Percentiles rank a stretch among this genome's conserved stretches.
phyloP scores from a whole-genome alignment of 1,140 invertebrate species.

The Acyrthosiphon pisum region DNA sequence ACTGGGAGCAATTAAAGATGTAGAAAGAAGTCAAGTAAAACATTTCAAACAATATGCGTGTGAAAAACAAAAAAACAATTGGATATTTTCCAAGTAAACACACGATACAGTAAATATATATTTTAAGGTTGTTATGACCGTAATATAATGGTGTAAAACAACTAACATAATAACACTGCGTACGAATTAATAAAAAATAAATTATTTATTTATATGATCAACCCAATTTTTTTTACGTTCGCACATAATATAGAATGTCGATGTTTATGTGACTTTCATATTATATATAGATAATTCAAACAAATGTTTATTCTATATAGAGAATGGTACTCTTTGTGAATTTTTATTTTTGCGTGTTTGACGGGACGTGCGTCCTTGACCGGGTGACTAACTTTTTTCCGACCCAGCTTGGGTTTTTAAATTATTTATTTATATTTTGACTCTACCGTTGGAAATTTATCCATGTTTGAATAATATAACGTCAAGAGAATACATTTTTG shows the following conservation, averaged over 20 bases:
- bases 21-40: not conserved
- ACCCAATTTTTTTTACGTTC: no score
- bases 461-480: not conserved
- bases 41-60: not conserved
- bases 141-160: not conserved
- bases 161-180: not conserved
- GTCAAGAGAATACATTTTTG: not conserved
- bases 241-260: not conserved
- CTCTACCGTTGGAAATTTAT: no score
- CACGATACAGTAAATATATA: not conserved
- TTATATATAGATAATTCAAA: not conserved
- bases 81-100: not conserved
- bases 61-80: not conserved
- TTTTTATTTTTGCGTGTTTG: not conserved
- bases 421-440: not conserved
- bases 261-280: not conserved
- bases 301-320: not conserved
- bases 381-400: not conserved
- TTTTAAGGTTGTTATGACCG: not conserved
- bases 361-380: not conserved
- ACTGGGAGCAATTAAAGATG: not conserved
- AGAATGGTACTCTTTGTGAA: not conserved
- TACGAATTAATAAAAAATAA: not conserved
- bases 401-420: not conserved
- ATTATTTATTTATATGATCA: no score